Evolutionary conservation across 2,888 invertebrate species (phyloP).

Genomic region (Fragum whitleyi): DNA sequence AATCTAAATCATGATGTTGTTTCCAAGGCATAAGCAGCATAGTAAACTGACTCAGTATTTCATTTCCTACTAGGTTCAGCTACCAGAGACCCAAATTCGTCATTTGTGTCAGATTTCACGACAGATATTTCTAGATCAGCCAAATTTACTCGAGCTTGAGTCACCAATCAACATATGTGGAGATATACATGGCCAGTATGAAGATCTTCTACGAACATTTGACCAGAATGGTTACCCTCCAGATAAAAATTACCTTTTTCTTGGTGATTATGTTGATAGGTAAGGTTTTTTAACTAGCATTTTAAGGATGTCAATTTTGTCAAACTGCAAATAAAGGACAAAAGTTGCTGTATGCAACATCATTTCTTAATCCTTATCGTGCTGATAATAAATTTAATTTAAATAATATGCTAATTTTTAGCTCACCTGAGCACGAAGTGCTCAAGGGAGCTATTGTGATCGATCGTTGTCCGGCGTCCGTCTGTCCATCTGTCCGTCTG

Average conservation of each 20-base stretch:
- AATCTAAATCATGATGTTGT: no score
- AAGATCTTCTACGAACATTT: conserved; percentile 86
- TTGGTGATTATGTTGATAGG: conserved; percentile 88
- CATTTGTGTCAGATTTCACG: conserved; percentile 85
- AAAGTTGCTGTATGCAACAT: no score
- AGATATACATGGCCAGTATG: conserved; percentile 87
- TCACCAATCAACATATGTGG: conserved; percentile 87
- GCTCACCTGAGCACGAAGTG: no score
- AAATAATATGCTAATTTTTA: no score
- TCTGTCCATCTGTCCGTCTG: no score
- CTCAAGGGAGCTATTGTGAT: no score
- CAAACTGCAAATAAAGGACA: no score
- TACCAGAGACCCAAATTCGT: conserved; percentile 85
- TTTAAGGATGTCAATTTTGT: background rate
- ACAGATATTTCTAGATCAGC: conserved; percentile 86
- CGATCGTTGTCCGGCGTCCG: no score
- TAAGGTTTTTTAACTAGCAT: conserved; percentile 50
- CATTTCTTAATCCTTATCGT: no score
- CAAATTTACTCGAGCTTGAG: conserved; percentile 86
- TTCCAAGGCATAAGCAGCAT: no score
- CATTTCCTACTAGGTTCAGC: conserved; percentile 81
- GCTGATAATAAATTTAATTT: no score
- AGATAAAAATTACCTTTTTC: conserved; percentile 86
- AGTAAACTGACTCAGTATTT: no score
- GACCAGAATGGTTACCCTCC: conserved; percentile 87